Evolutionary conservation across 2,113 vertebrate genomes (phyloP).

Genomic region (Fukomys damarensis): DNA sequence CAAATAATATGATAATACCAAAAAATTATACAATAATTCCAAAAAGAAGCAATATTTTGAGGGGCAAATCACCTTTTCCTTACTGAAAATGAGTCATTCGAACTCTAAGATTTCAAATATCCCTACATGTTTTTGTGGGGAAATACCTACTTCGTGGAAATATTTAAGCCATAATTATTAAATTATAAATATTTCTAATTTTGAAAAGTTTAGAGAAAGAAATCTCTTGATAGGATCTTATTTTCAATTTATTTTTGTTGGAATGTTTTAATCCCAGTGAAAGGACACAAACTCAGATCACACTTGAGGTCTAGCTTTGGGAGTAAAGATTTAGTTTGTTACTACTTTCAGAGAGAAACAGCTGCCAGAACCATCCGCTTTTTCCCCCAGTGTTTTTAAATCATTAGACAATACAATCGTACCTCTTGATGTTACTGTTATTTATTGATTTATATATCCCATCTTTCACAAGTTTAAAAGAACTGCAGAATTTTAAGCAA

Average conservation of each 20-base stretch:
- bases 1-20: background rate
- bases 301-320: background rate
- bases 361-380: slow-evolving; percentile 43
- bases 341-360: slow-evolving; percentile 59
- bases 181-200: background rate
- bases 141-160: background rate
- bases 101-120: background rate
- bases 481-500: slow-evolving; percentile 63
- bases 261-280: background rate
- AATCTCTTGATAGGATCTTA: background rate
- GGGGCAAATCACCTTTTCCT: background rate
- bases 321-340: slow-evolving; percentile 54
- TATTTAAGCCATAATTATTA: slow-evolving; percentile 14
- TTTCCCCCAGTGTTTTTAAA: slow-evolving; percentile 60
- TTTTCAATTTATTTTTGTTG: slow-evolving; percentile 24
- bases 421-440: slow-evolving; percentile 74
- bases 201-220: background rate
- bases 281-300: background rate
- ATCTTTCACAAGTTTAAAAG: slow-evolving; percentile 74
- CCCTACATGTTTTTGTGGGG: background rate
- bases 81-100: background rate
- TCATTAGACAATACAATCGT: slow-evolving; percentile 71
- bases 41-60: background rate
- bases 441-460: slow-evolving; percentile 75
- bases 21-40: background rate